A percentile compares a stretch with the other conserved stretches of the same genome.
These are phyloP conservation scores for Himalopsyche japonica DNA, from an alignment of 2,888 invertebrate species.

Conservation along the genomic window DNA sequence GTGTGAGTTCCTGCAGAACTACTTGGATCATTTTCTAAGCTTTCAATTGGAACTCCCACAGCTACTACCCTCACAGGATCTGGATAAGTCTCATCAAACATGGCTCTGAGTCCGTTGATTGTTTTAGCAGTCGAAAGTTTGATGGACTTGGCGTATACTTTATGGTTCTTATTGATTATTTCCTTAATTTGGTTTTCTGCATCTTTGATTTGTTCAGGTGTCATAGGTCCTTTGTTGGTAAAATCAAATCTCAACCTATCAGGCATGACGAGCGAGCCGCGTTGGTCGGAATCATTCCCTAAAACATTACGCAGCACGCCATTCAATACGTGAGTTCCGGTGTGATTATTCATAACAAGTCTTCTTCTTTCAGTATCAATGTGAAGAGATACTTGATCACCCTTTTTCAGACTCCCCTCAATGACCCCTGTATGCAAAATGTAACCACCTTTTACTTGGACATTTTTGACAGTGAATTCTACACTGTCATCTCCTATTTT, in stretches of 20 bases:
- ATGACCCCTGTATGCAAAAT: slow-evolving; percentile 90
- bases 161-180: slow-evolving; percentile 74
- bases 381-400: slow-evolving; percentile 80
- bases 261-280: slow-evolving; percentile 96
- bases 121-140: slow-evolving; percentile 84
- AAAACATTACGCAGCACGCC: slow-evolving; percentile 89
- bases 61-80: slow-evolving; percentile 94
- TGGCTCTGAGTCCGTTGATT: slow-evolving; percentile 90
- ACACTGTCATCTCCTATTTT: slow-evolving; percentile 82
- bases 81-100: slow-evolving; percentile 98
- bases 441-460: slow-evolving; percentile 95
- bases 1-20: slow-evolving; percentile 78
- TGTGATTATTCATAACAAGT: slow-evolving; percentile 98
- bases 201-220: slow-evolving; percentile 81
- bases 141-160: slow-evolving; percentile 87
- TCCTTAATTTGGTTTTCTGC: slow-evolving; percentile 80
- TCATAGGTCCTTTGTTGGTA: slow-evolving; percentile 91
- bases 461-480: slow-evolving; percentile 90
- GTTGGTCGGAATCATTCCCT: slow-evolving; percentile 90
- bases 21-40: slow-evolving; percentile 84
- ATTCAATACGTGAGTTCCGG: slow-evolving; percentile 96
- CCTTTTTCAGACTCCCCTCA: slow-evolving; percentile 81
- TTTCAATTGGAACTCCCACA: slow-evolving; percentile 89
- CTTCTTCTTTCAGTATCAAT: slow-evolving; percentile 85
- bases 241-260: slow-evolving; percentile 98